Evolutionary conservation across 53 echinoderm and acorn worm genomes (phyloP), one percentile per base, ranked within the genome.

Genomic region (Henricia sp.): DNA sequence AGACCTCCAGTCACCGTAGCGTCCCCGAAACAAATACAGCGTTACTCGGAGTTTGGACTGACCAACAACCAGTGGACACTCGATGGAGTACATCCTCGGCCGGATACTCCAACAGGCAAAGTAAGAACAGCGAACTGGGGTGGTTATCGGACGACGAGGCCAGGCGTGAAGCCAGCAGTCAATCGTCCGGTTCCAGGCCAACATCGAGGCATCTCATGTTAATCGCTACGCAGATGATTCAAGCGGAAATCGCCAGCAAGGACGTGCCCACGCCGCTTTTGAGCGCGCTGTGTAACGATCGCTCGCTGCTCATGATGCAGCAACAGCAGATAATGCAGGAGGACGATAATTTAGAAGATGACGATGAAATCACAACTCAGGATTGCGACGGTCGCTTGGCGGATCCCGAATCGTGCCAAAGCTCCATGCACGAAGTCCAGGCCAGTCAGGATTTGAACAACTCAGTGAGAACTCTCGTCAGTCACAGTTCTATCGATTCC

Each of bases 401-500:
- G 12, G 88, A 85, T 36, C 74, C 71, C 9, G 89, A 93, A 25
- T 65, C 87, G 33, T 83, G 89, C 42, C 87, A 85, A 26, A 88
- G 87, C 34, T 92, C 92, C 17, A 80, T 89, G 63, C 90, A 90
- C 11, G 95, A 87, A 38, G 88, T 76, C 26, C 87, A 38, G 63
- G 77, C 75, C 13, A 91, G 86, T 34, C 87, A 92, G 39, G 92
- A 94, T 39, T 86, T 99, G 44, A 99, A 99, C 84, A 95, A 83
- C 32, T 96, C 93, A 3, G 78, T 96, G 80, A 94, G 92, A 1
- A 99, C 94, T 1, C 75, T 99, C 13, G 91, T 94, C 59, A 99
- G 95, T 35, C 94, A 99, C 82, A 99, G 99, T 82, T 99, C 99
- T 21, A 83, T 99, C 19, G 99, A 99, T 46, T 99, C 99, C 0